These are phyloP conservation scores for Conistra vaccinii DNA, from an alignment of 2,888 invertebrate genomes.

Conservation along the genomic window DNA sequence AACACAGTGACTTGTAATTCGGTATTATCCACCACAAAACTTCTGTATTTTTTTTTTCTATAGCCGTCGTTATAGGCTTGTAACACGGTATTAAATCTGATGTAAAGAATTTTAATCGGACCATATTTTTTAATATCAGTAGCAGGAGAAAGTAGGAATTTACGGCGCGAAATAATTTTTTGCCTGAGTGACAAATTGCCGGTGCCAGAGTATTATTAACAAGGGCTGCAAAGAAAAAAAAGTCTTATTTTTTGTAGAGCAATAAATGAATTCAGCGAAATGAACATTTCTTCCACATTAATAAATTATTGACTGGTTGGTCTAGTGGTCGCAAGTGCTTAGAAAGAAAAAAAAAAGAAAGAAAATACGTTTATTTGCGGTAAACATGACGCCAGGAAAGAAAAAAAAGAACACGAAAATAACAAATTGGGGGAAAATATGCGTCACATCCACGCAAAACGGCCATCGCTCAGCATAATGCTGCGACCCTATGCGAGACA, in stretches of 20 bases:
- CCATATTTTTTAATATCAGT: constrained; percentile 50
- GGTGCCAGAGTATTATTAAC: constrained; percentile 31
- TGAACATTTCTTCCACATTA: background rate
- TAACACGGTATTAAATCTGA: constrained; percentile 29
- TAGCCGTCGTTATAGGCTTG: background rate
- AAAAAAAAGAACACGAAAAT: no score
- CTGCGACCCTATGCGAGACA: no score
- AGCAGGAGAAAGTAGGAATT: constrained; percentile 35
- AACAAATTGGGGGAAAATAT: no score
- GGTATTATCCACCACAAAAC: background rate
- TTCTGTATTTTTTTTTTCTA: background rate
- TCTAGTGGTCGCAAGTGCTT: background rate
- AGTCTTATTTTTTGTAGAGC: background rate
- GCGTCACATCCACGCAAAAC: no score
- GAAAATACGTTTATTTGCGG: no score
- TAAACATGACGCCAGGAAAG: no score
- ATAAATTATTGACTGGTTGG: background rate
- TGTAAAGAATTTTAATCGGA: constrained; percentile 47
- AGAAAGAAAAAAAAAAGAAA: no score
- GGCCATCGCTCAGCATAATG: no score
- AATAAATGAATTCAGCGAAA: constrained; percentile 4
- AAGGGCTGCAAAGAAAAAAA: constrained; percentile 20
- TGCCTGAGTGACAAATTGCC: constrained; percentile 48
- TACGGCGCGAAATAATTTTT: constrained; percentile 39
- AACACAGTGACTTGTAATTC: background rate